Percentiles rank a stretch among this genome's conserved stretches.
phyloP scores from a whole-genome alignment of 2,797 vertebrate species.

The Syndactyla subalaris region DNA sequence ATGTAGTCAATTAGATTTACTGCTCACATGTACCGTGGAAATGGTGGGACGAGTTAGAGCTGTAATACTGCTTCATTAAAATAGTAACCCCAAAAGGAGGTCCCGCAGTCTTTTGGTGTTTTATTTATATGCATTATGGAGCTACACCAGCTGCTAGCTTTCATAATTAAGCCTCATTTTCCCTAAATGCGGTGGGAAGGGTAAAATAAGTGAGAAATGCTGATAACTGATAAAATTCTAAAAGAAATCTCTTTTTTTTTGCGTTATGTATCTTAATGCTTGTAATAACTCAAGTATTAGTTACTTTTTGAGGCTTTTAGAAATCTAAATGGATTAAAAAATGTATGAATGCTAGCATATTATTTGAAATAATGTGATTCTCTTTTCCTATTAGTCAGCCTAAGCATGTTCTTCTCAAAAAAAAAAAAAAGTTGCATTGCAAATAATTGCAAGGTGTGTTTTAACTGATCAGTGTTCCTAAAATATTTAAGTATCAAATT shows the following conservation, averaged over 20 bases:
- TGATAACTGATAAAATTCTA: background rate
- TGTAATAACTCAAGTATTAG: background rate
- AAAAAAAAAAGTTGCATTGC: background rate
- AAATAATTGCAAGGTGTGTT: background rate
- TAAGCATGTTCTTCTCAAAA: background rate
- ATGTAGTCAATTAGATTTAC: background rate
- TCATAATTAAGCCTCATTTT: constrained; percentile 8
- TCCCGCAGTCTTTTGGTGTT: background rate
- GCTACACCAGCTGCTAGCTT: constrained; percentile 31
- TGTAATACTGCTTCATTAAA: background rate
- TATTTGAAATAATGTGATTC: background rate
- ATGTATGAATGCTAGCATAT: background rate
- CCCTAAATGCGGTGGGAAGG: background rate
- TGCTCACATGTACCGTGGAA: background rate
- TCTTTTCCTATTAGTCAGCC: background rate
- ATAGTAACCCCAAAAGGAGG: background rate
- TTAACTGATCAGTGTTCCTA: background rate
- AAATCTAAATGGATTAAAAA: background rate
- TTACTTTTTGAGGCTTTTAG: background rate
- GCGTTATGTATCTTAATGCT: background rate
- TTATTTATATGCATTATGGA: constrained; percentile 5
- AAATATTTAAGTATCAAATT: background rate
- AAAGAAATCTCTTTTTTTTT: background rate
- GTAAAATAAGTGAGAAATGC: constrained; percentile 15
- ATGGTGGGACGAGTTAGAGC: background rate